Base-by-base conservation (phyloP, 1,140 invertebrate genomes). In the Heliconius hewitsoni region DNA sequence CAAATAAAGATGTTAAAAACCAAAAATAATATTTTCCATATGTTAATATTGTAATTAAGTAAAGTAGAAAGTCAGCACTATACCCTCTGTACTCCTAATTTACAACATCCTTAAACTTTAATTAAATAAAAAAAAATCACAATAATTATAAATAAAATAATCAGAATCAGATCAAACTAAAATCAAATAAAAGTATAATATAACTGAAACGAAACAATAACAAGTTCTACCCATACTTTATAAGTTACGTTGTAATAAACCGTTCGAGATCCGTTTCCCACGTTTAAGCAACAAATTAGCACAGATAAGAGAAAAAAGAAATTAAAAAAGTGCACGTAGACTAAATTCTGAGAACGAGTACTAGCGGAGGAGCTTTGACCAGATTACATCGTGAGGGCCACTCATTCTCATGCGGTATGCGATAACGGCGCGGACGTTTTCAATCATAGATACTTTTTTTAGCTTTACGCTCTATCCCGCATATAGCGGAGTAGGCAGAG, bases 361-460 rank as follows among this genome's bases (percentile, higher is more conserved):
- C 74, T 76, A 76, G 74, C 83, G 50, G 83, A 76, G 82, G 72
- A 86, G 83, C 85, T 90, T 83, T 83, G 83, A 85, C 71, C 80
- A 86, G 87, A 90, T 91, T 88, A 89, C 84, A 91, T 91, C 88
- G 87, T 57, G 87, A 87, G 86, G 85, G 81, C 81, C 74, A 82
- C 88, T 87, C 84, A 83, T 89, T 86, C 83, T 84, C 85, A 87
- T 89, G 85, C 85, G 76, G 76, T 78, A 50, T 81, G 83, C 84
- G 82, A 85, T 86, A 86, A 85, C 82, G 78, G 74, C 77, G 72
- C 74, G 81, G 77, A 78, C 78, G 83, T 86, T 87, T 86, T 89
- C 82, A 78, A 83, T 81, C 80, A 79, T 75, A 77, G 77, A 34
- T 79, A 39, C 71, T 81, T 86, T 79, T 85, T 52, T 52, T 52